Base-by-base conservation (phyloP, 1,140 invertebrate species). In the Drosophila repletoides region DNA sequence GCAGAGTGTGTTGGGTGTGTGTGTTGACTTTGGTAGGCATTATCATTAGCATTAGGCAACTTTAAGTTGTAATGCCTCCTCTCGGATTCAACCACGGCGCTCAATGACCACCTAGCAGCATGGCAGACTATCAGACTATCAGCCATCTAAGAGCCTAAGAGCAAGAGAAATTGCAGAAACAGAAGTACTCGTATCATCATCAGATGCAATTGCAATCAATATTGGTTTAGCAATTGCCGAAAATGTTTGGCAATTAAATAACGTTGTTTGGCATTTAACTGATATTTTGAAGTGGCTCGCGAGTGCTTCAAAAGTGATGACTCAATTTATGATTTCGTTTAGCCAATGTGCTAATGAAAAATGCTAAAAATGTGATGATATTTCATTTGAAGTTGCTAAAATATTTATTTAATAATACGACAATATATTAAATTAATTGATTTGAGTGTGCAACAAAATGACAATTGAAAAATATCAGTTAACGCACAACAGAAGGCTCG, bases 1-100 rank as follows among this genome's bases (percentile, higher is more conserved):
- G 3, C 14, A 2, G 22, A 60, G 49, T 67, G 69, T 83, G 79
- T 83, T 45, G 28, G 3, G 10, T 4, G 22, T 66, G 49, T 67
- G 69, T 83, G 79, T 83, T 84, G 77, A 83, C 77, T 81, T 83
- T 81, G 65, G 53, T 63, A 74, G 77, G 79, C 74, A 83, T 79
- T 84, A 83, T 83, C 79, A 83, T 83, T 83, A 84, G 74, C 77
- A 84, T 84, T 79, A 72, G 64, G 60, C 48, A 74, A 71, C 74
- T 76, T 74, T 67, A 77, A 64, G 79, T 56, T 69, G 74, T 71
- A 71, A 83, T 79, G 64, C 56, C 55, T 66, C 36, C 21, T 45
- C 34, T 59, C 36, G 26, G 45, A 15, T n/a, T 9, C 31, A 34
- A 38, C 19, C 28, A 51, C 41, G 12, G n/a, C n/a, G 10, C 24